Evolutionary conservation across 2,113 vertebrate species (phyloP).

Genomic region (Rhinolophus ferrumequinum): DNA sequence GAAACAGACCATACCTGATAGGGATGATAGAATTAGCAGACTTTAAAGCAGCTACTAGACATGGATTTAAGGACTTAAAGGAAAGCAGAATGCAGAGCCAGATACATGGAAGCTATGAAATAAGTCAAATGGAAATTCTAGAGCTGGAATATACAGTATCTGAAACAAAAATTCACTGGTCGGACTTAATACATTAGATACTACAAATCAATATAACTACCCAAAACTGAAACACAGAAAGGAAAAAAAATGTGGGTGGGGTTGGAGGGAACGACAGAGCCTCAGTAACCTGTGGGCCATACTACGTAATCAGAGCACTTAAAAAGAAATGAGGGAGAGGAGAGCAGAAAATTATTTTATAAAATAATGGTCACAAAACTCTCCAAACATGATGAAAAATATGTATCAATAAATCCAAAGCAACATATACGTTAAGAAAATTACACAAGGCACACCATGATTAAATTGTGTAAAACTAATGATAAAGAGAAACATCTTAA

Average conservation of each 20-base stretch:
- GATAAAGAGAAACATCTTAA: background rate
- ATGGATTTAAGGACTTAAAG: background rate
- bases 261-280: background rate
- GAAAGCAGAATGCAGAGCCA: background rate
- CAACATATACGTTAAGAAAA: background rate
- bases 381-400: background rate
- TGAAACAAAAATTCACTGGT: background rate
- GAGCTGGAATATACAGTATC: background rate
- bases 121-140: background rate
- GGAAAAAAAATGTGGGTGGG: background rate
- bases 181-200: background rate
- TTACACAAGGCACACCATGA: background rate
- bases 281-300: background rate
- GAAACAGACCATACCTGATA: background rate
- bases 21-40: background rate
- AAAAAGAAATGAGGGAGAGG: background rate
- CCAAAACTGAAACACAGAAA: background rate
- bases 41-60: background rate
- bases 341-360: background rate
- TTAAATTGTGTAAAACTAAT: background rate
- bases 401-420: background rate
- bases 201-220: background rate
- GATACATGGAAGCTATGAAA: background rate
- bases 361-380: background rate
- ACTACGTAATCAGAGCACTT: background rate